Percentiles rank a stretch among this genome's conserved stretches.
phyloP scores from a whole-genome alignment of 2,888 invertebrate genomes.

The Drosophila leonis region DNA sequence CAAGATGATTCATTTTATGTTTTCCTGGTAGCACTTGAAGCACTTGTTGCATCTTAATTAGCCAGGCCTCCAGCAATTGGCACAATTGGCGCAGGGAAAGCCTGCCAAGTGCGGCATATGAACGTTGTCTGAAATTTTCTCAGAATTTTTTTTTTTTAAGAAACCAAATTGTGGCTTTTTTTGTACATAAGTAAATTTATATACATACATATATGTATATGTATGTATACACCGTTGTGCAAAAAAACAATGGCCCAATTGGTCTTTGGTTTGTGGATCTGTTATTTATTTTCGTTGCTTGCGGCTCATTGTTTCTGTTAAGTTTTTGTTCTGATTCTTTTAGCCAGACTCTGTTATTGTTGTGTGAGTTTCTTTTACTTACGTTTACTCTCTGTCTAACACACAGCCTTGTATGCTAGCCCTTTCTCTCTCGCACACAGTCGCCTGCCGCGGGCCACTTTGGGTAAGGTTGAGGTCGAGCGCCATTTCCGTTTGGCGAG shows the following conservation, averaged over 20 bases:
- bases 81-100: slow-evolving; percentile 45
- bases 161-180: slow-evolving; percentile 3
- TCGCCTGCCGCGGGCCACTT: slow-evolving; percentile 17
- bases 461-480: slow-evolving; percentile 82
- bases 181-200: neutral
- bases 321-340: slow-evolving; percentile 10
- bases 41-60: slow-evolving; percentile 73
- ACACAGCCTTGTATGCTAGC: neutral
- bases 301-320: slow-evolving; percentile 39
- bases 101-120: slow-evolving; percentile 29
- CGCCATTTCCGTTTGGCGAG: slow-evolving; percentile 80
- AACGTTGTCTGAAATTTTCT: slow-evolving; percentile 42
- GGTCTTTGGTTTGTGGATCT: slow-evolving; percentile 31
- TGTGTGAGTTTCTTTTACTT: slow-evolving; percentile 29
- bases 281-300: slow-evolving; percentile 35
- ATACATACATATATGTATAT: neutral
- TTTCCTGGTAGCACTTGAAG: slow-evolving; percentile 50
- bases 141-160: slow-evolving; percentile 41
- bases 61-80: slow-evolving; percentile 21
- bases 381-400: slow-evolving; percentile 2
- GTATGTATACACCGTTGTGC: neutral
- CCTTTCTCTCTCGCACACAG: neutral
- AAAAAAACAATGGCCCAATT: slow-evolving; percentile 47
- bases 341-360: slow-evolving; percentile 35
- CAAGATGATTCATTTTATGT: slow-evolving; percentile 48